Percentiles rank a stretch among this genome's conserved stretches.
Evolutionary conservation across 2,888 invertebrate genomes (phyloP).

Genomic region (Plusia festucae): DNA sequence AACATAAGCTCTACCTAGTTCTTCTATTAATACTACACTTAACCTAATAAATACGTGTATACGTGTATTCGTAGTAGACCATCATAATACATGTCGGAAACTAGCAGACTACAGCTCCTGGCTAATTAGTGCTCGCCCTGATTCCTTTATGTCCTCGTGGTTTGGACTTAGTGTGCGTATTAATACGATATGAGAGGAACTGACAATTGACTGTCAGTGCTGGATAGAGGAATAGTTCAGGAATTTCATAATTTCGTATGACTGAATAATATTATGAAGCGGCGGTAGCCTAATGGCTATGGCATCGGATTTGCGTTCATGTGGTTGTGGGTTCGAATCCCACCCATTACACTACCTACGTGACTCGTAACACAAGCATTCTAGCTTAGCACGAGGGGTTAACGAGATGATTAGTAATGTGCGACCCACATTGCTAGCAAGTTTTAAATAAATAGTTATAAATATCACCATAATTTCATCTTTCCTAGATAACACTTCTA

Average conservation of each 20-base stretch:
- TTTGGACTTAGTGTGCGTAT: neutral
- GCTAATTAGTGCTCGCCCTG: conserved; percentile 35
- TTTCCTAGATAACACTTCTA: too few species aligned
- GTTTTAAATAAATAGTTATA: too few species aligned
- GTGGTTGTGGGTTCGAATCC: too few species aligned
- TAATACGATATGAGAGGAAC: conserved; percentile 19
- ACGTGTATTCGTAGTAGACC: conserved; percentile 4
- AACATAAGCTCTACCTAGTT: neutral
- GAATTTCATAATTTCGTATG: neutral
- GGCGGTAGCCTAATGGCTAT: too few species aligned
- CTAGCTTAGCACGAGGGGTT: too few species aligned
- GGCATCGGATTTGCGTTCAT: too few species aligned
- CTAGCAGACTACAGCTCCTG: conserved; percentile 13
- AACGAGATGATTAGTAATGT: too few species aligned
- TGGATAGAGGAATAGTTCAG: neutral
- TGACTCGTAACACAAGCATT: too few species aligned
- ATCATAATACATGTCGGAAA: conserved; percentile 20
- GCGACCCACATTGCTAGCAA: too few species aligned
- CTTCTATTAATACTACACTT: neutral
- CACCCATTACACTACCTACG: too few species aligned
- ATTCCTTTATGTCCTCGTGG: conserved; percentile 34
- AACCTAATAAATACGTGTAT: neutral
- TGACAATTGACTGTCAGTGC: neutral
- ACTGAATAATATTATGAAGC: too few species aligned
- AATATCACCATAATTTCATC: too few species aligned